Evolutionary conservation across 2,797 vertebrate species (phyloP).

Genomic region (Pantherophis alleghaniensis): DNA sequence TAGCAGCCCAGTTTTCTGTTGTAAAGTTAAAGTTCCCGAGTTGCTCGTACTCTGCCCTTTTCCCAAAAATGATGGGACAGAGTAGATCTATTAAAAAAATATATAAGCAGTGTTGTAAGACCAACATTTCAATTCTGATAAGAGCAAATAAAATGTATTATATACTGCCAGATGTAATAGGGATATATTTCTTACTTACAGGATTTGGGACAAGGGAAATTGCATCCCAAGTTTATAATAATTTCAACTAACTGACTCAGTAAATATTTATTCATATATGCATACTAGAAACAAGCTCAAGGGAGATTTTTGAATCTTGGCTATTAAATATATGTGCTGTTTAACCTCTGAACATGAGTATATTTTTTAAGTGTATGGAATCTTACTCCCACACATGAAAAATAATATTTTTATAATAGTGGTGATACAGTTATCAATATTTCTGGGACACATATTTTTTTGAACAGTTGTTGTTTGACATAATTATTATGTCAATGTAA

Average conservation of each 20-base stretch:
- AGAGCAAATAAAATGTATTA: conserved; percentile 18
- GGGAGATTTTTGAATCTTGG: neutral
- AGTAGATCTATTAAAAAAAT: conserved; percentile 4
- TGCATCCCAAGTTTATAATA: conserved; percentile 10
- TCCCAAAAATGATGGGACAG: neutral
- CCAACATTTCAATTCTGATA: neutral
- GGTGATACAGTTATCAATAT: neutral
- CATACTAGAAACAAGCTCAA: conserved; percentile 17
- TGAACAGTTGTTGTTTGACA: neutral
- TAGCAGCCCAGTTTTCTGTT: neutral
- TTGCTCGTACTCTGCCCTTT: neutral
- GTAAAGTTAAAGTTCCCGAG: neutral
- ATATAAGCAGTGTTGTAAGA: neutral
- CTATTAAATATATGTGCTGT: conserved; percentile 17
- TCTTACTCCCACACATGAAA: neutral
- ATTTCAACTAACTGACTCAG: conserved; percentile 29
- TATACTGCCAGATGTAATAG: neutral
- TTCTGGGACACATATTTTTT: neutral
- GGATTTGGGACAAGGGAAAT: conserved; percentile 22
- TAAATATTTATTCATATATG: conserved; percentile 34
- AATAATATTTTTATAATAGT: neutral
- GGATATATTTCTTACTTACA: conserved; percentile 15
- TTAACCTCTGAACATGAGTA: conserved; percentile 4
- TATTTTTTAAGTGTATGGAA: conserved; percentile 13
- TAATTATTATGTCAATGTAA: neutral